phyloP scores from a whole-genome alignment of 2,888 invertebrate genomes.

The Mongoloraphidia duomilia region DNA sequence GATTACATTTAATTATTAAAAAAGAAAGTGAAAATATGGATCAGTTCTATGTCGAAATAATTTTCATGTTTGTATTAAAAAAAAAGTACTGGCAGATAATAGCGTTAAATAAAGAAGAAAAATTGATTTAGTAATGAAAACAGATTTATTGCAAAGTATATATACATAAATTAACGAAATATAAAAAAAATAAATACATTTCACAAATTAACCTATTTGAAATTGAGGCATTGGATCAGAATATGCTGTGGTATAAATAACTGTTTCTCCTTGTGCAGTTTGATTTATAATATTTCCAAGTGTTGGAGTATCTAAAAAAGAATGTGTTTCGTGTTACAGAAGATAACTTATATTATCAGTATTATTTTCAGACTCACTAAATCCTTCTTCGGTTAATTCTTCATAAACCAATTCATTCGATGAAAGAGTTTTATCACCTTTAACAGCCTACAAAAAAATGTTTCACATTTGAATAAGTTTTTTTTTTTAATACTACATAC shows the following conservation, averaged over 20 bases:
- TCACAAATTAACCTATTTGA: constrained; percentile 21
- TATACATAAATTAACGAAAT: too few species aligned
- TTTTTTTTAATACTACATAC: neutral
- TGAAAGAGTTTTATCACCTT: constrained; percentile 35
- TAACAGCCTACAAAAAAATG: constrained; percentile 32
- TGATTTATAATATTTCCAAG: constrained; percentile 28
- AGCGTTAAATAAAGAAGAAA: too few species aligned
- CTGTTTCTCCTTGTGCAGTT: constrained; percentile 30
- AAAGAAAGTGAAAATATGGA: too few species aligned
- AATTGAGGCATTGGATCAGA: constrained; percentile 31
- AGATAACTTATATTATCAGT: neutral
- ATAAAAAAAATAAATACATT: too few species aligned
- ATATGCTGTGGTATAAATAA: constrained; percentile 32
- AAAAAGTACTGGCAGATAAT: too few species aligned
- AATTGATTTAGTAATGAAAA: too few species aligned
- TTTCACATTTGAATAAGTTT: neutral
- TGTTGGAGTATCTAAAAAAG: constrained; percentile 25
- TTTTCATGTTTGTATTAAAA: too few species aligned
- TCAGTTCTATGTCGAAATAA: too few species aligned
- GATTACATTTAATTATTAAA: too few species aligned
- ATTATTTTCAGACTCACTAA: constrained; percentile 26
- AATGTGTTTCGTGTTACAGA: constrained; percentile 4
- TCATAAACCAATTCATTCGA: constrained; percentile 32
- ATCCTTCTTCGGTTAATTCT: constrained; percentile 34
- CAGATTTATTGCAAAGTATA: too few species aligned